Base-by-base conservation (phyloP, 2,888 invertebrate species). In the Argyresthia albistria region DNA sequence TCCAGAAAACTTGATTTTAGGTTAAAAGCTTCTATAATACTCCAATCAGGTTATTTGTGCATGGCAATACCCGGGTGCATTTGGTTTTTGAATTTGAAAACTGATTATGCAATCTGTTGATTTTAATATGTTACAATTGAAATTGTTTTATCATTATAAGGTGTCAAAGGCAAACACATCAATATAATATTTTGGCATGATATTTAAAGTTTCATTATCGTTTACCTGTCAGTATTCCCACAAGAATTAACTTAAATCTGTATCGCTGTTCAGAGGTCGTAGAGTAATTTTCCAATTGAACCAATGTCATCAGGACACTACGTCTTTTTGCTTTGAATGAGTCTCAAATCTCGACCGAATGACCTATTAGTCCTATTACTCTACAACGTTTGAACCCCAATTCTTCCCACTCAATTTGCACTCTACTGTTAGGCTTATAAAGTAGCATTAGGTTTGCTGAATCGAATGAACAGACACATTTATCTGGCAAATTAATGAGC, bases 41-140 rank as follows among this genome's bases (percentile, higher is more conserved):
- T 79, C 76, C 83, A 79, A 71, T 80, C 78, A 79, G 83, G 80
- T 84, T 84, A 81, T 82, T 76, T 67, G 62, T 84, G 86, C 86
- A 87, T 86, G 84, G 82, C 81, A 81, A 80, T 76, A 72, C 78
- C 80, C 76, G 76, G 74, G 65, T 84, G 86, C 84, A 75, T 84
- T 80, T 80, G 70, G 70, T 71, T 80, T 82, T 80, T 82, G 55
- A 61, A 62, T 66, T 77, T 84, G 86, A 87, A 86, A 80, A 79
- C 75, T 82, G 84, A 86, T 84, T 80, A 84, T 83, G 86, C 84
- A 81, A 76, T 82, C 83, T 73, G 64, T 71, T 70, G 62, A 65
- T 71, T 68, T 46, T 62, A 39, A 39, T 39, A 11, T 39, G n/a
- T 59, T 67, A 59, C 60, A 69, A 70, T 68, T 66, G 69, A 11